These are phyloP conservation scores for Callinectes sapidus DNA, from an alignment of 2,888 invertebrate species.

Conservation along the genomic window DNA sequence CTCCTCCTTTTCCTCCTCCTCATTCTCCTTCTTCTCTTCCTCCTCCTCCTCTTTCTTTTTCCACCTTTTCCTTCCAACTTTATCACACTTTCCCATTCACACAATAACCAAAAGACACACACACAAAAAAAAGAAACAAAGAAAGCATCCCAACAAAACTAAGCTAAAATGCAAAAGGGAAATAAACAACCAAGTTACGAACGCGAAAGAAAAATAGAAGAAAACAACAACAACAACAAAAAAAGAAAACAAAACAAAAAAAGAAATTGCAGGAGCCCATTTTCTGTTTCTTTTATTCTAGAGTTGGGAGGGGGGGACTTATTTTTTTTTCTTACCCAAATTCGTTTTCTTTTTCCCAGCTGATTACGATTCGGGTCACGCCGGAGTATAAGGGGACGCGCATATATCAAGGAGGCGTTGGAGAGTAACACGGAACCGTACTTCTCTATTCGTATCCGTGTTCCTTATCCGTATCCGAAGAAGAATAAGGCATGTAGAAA, in stretches of 20 bases:
- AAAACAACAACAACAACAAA: background rate
- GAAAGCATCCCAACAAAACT: background rate
- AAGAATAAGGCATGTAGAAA: conserved; percentile 34
- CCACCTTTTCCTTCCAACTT: background rate
- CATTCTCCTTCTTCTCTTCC: background rate
- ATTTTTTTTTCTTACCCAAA: background rate
- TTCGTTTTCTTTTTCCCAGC: background rate
- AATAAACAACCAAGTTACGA: background rate
- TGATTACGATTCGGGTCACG: conserved; percentile 18
- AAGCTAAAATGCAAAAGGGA: background rate
- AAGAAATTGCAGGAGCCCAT: background rate
- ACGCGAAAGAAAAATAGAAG: background rate
- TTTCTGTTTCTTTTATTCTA: conserved; percentile 11
- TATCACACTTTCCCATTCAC: background rate
- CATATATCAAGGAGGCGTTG: background rate
- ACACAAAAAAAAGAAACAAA: too few relatives aligned
- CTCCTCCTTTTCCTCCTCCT: background rate
- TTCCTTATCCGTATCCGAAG: background rate
- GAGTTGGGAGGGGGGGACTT: background rate
- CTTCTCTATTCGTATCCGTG: background rate
- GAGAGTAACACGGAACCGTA: background rate
- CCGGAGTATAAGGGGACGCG: background rate
- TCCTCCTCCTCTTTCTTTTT: background rate
- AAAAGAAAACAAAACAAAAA: background rate
- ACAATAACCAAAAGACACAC: background rate